A percentile compares a stretch with the other conserved stretches of the same genome.
phyloP scores from a whole-genome alignment of 2,797 vertebrate genomes.

The Siniperca scherzeri region DNA sequence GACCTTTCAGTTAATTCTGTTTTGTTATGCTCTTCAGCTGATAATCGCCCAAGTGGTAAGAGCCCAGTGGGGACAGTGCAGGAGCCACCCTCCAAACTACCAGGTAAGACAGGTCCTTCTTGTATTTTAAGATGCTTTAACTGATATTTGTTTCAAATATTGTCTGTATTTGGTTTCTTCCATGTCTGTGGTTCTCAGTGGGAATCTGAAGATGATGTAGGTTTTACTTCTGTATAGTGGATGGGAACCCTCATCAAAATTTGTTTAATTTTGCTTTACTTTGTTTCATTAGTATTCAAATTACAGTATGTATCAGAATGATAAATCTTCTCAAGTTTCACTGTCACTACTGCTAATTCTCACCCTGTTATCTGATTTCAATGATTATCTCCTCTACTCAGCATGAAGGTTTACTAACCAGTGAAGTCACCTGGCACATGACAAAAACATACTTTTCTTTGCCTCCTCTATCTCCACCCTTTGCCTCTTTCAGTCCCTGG shows the following conservation, averaged over 20 bases:
- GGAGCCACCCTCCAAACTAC: constrained; percentile 90
- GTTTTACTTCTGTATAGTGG: not conserved
- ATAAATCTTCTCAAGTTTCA: too few species aligned
- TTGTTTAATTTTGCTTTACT: not conserved
- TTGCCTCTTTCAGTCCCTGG: constrained; percentile 87
- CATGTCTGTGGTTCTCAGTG: not conserved
- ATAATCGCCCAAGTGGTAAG: constrained; percentile 92
- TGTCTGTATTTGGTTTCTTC: not conserved
- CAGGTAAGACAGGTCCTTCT: constrained; percentile 82
- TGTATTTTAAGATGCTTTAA: not conserved
- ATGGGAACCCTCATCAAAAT: not conserved
- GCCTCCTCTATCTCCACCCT: not conserved
- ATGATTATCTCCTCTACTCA: not conserved
- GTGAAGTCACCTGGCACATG: not conserved
- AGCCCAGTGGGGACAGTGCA: constrained; percentile 90
- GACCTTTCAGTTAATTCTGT: not conserved
- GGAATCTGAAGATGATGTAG: not conserved
- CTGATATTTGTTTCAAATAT: not conserved
- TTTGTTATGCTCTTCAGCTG: constrained; percentile 85
- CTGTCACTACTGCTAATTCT: not conserved
- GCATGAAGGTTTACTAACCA: not conserved
- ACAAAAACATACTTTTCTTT: not conserved
- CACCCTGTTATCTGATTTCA: not conserved
- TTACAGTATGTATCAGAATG: not conserved
- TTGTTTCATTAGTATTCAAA: not conserved